Evolutionary conservation across 2,888 invertebrate species (phyloP), one percentile per base, ranked within the genome.

Genomic region (Orthosia gothica): DNA sequence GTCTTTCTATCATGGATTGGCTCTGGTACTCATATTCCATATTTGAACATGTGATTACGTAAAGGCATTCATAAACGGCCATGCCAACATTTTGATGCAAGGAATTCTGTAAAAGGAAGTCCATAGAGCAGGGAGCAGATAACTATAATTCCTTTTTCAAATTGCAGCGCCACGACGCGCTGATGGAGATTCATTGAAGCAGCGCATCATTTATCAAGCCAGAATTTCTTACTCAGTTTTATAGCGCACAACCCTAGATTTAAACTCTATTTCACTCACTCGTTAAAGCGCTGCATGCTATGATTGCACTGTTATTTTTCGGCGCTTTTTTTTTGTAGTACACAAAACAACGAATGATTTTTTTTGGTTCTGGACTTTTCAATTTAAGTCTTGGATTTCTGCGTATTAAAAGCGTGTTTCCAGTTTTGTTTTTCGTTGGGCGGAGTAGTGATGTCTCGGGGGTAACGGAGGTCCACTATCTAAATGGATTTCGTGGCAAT

Each of bases 101-200:
- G 76, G 81, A 87, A 77, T 88, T 85, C 77, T 88, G 82, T 85
- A 88, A 88, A 87, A 83, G 82, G 68, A 78, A 86, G 83, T 81
- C 85, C 88, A 89, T 88, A 89, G 86, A 86, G 88, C 83, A 89
- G 85, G 81, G 87, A 92, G 88, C 89, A 86, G 88, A 90, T 87
- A 91, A 89, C 89, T 90, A 91, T 92, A 91, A 91, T 93, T 93
- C 91, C 91, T 92, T 94, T 93, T 93, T 93, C 88, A 92, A 93
- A 95, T 93, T 93, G 93, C 92, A 92, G 89, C 89, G 88, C 91
- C 89, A 88, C 91, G 90, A 89, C 89, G 91, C 89, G 88, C 89
- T 94, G 95, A 94, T 95, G 94, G 94, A 94, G 95, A 95, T 95
- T 94, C 95, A 95, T 95, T 94, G 95, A 92, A 89, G 91, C 87